Evolutionary conservation across 2,888 invertebrate species (phyloP), one percentile per base, ranked within the genome.

Genomic region (Ectobius pallidus): DNA sequence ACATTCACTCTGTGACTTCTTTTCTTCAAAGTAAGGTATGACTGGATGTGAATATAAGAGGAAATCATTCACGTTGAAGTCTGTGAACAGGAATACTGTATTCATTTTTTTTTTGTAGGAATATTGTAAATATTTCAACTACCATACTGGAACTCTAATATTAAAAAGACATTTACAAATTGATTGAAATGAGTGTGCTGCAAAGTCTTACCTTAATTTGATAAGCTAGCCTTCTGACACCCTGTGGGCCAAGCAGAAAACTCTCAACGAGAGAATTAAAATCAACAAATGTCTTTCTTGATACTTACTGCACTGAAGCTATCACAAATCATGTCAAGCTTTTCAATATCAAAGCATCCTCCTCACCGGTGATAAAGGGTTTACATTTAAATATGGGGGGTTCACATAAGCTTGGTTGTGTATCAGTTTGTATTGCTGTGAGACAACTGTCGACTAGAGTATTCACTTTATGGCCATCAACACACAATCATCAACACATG

Each of bases 251-350:
- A 34, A n/a, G 30, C 22, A 25, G 61, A 61, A 61, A 61, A 20
- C 27, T 27, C 16, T 9, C 25, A 20, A 20, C 20, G 6, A 7
- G n/a, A 25, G 4, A n/a, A n/a, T 25, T 14, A 61, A 61, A 61
- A 20, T 25, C 22, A 61, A 25, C n/a, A 16, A 16, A 34, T 52
- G 52, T 52, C 52, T 58, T 42, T 27, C 55, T 55, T 20, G 52
- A 61, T 65, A 65, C 44, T 69, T 42, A 70, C 30, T 44, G 20
- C 14, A 20, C 25, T 25, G 44, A 65, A 27, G 30, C 68, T 69
- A 69, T 58, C 69, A 58, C 69, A 68, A 68, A 68, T 49, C 18
- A 68, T n/a, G 30, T 52, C 32, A 49, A 49, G 49, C 68, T 52
- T 18, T 69, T 55, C 32, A 3, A 25, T 25, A 58, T 30, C n/a